Evolutionary conservation across 2,888 invertebrate genomes (phyloP).

Genomic region (Amphipoea oculea): DNA sequence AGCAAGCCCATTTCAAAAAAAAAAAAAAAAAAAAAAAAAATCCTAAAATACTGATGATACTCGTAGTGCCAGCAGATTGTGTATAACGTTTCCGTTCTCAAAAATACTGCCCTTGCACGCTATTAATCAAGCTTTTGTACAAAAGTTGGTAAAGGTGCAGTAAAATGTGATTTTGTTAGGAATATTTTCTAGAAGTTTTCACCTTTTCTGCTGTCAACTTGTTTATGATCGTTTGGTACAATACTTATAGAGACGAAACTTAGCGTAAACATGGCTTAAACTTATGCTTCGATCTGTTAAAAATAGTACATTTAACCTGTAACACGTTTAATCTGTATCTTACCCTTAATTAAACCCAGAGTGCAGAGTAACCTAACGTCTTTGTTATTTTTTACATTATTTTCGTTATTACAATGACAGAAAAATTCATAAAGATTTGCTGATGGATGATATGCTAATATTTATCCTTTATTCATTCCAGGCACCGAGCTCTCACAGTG

Average conservation of each 20-base stretch:
- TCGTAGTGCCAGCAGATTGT: not conserved
- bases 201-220: too few relatives aligned
- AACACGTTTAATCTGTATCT: too few relatives aligned
- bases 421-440: too few relatives aligned
- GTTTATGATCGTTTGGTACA: not conserved
- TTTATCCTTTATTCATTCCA: constrained; percentile 65
- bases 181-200: not conserved
- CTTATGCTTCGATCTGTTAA: not conserved
- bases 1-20: too few relatives aligned
- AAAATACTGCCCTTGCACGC: not conserved
- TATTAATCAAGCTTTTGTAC: not conserved
- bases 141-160: not conserved
- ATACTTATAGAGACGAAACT: not conserved
- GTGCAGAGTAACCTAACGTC: too few relatives aligned
- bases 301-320: too few relatives aligned
- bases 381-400: not conserved
- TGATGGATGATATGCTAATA: not conserved
- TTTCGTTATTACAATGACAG: too few relatives aligned
- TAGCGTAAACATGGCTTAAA: not conserved
- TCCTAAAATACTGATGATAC: not conserved
- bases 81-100: not conserved
- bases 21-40: too few relatives aligned
- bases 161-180: not conserved
- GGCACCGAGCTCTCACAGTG: constrained; percentile 91
- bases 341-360: not conserved